Base-by-base conservation (phyloP, 2,888 invertebrate species). In the Trichogramma dendrolimi region DNA sequence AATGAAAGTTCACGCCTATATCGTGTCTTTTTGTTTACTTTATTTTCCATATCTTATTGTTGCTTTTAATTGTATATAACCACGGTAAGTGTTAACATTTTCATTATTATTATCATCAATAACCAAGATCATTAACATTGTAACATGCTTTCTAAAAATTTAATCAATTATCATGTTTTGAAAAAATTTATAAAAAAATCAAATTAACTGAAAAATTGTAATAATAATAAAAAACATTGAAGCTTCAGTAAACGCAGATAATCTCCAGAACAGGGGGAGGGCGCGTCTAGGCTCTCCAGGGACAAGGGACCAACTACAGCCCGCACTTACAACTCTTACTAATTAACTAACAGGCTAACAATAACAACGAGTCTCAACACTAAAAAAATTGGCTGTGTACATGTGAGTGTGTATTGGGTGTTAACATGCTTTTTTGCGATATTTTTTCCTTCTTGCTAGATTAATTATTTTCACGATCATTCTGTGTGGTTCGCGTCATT, bases 261-360 rank as follows among this genome's bases (percentile, higher is more conserved):
- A 75, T 76, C 73, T 77, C 79, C 79, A 79, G 79, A 79, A 79
- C 78, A 77, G 75, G 78, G 76, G 77, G 77, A 63, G 62, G 67
- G 68, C 70, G 70, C 72, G 73, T 78, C 74, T 75, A 74, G 75
- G 78, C 75, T 77, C 75, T 78, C 77, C 79, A 78, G 78, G 77
- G 78, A 78, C 77, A 77, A 62, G 77, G 77, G 78, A 78, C 77
- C 77, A 78, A 78, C 77, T 78, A 77, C 75, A 78, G 75, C 78
- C 77, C 78, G 75, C 76, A 77, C 77, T 78, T 78, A 76, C 77
- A 78, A 79, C 75, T 77, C 76, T 78, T 79, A 79, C 76, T 77
- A 79, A 79, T 78, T 79, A 79, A 79, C 79, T 79, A 79, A 79
- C 79, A 79, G 76, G 75, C 79, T 79, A 79, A 79, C 79, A 79